phyloP scores from a whole-genome alignment of 1,140 invertebrate species.

The Drosophila takahashii region DNA sequence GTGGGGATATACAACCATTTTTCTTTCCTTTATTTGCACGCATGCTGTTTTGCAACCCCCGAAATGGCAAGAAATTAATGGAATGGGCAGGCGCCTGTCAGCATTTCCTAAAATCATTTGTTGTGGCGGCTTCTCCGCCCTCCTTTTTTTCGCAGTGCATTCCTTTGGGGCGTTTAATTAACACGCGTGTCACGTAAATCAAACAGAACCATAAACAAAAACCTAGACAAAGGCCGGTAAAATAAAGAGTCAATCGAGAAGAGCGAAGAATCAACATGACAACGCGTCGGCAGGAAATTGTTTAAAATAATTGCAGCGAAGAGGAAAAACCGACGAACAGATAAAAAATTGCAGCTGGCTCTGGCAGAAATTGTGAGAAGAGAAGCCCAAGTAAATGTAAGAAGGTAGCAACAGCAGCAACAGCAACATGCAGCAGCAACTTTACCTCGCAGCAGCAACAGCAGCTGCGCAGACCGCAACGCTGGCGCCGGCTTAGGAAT shows the following conservation, averaged over 20 bases:
- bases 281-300: constrained; percentile 64
- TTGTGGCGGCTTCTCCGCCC: constrained; percentile 40
- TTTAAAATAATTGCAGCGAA: constrained; percentile 73
- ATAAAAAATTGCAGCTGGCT: constrained; percentile 53
- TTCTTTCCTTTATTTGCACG: constrained; percentile 42
- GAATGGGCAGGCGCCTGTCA: constrained; percentile 50
- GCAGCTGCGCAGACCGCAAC: constrained; percentile 41
- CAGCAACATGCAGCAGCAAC: neutral
- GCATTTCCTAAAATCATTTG: constrained; percentile 58
- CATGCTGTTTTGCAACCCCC: constrained; percentile 52
- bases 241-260: constrained; percentile 27
- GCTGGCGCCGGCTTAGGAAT: constrained; percentile 6
- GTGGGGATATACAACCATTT: constrained; percentile 27
- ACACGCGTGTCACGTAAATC: constrained; percentile 67
- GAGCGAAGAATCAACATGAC: constrained; percentile 34
- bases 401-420: constrained; percentile 22
- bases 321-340: constrained; percentile 15
- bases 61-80: constrained; percentile 27
- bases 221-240: constrained; percentile 40
- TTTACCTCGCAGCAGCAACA: constrained; percentile 15
- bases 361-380: constrained; percentile 29
- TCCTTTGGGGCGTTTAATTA: constrained; percentile 55
- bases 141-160: constrained; percentile 19
- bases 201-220: constrained; percentile 63
- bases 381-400: constrained; percentile 34